phyloP scores from a whole-genome alignment of 2,113 vertebrate genomes.

The Aplodontia rufa region DNA sequence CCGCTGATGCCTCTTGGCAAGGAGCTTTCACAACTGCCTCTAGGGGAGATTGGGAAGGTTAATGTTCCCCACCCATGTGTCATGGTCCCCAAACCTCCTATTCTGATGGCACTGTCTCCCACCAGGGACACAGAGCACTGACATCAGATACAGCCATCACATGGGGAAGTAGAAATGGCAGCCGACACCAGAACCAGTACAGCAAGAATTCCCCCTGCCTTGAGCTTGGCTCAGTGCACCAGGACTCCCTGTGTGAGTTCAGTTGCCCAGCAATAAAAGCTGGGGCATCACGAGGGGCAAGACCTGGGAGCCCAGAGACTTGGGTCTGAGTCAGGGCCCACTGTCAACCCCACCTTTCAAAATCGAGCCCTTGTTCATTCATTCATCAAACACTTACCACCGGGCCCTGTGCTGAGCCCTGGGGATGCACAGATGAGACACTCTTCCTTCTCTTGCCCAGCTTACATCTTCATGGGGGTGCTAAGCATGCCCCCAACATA shows the following conservation, averaged over 20 bases:
- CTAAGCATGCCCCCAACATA: not conserved
- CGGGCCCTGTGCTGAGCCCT: not conserved
- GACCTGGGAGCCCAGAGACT: not conserved
- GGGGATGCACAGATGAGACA: not conserved
- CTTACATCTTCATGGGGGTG: not conserved
- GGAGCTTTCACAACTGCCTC: not conserved
- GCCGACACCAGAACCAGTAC: not conserved
- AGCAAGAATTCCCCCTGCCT: too few relatives aligned
- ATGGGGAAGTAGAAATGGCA: not conserved
- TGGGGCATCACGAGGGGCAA: not conserved
- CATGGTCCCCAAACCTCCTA: not conserved
- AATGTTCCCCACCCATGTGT: not conserved
- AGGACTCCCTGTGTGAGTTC: not conserved
- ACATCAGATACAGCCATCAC: too few relatives aligned
- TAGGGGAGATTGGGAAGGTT: not conserved
- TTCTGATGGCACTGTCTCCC: not conserved
- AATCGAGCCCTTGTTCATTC: not conserved
- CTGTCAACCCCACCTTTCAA: rapidly evolving
- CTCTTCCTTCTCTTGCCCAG: not conserved
- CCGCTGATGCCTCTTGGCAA: not conserved
- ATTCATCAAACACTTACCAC: not conserved
- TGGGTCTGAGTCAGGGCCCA: not conserved
- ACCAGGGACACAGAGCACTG: not conserved
- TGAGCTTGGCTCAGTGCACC: not conserved
- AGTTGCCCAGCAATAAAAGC: not conserved